Percentiles rank a stretch among this genome's conserved stretches.
phyloP scores from a whole-genome alignment of 2,113 vertebrate species.

The Psophia crepitans region DNA sequence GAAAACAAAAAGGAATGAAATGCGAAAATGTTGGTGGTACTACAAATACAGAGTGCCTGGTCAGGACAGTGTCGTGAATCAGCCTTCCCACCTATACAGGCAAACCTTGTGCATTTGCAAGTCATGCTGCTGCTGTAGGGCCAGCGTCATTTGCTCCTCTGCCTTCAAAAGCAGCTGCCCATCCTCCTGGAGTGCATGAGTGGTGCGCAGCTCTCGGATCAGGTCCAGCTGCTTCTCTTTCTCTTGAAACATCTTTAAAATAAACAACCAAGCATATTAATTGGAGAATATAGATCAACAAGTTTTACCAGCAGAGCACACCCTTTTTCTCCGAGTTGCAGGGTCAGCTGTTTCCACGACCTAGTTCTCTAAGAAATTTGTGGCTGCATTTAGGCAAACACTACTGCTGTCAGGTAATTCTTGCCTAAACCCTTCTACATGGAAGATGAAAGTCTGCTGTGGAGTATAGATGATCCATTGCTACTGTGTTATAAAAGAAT shows the following conservation, averaged over 20 bases:
- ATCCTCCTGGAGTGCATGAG: constrained; percentile 80
- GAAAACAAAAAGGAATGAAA: background rate
- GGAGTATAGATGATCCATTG: background rate
- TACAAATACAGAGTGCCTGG: background rate
- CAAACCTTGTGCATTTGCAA: constrained; percentile 76
- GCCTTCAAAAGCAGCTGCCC: constrained; percentile 75
- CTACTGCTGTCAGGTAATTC: background rate
- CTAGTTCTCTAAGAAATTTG: background rate
- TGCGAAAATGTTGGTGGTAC: background rate
- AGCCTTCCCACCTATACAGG: background rate
- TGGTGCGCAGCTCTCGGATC: constrained; percentile 85
- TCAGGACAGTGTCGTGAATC: background rate
- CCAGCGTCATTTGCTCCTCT: constrained; percentile 72
- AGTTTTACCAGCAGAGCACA: background rate
- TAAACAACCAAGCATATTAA: background rate
- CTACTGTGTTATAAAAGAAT: background rate
- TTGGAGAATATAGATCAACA: background rate
- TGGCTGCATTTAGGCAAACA: background rate
- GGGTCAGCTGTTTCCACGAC: background rate
- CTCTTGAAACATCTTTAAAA: constrained; percentile 86
- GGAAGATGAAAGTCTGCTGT: background rate
- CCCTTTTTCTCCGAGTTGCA: background rate
- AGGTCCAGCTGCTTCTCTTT: constrained; percentile 84
- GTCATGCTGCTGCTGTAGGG: constrained; percentile 76
- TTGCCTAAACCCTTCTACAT: background rate